Percentiles rank a stretch among this genome's conserved stretches.
phyloP scores from a whole-genome alignment of 2,888 invertebrate species.

The Erebia palarica region DNA sequence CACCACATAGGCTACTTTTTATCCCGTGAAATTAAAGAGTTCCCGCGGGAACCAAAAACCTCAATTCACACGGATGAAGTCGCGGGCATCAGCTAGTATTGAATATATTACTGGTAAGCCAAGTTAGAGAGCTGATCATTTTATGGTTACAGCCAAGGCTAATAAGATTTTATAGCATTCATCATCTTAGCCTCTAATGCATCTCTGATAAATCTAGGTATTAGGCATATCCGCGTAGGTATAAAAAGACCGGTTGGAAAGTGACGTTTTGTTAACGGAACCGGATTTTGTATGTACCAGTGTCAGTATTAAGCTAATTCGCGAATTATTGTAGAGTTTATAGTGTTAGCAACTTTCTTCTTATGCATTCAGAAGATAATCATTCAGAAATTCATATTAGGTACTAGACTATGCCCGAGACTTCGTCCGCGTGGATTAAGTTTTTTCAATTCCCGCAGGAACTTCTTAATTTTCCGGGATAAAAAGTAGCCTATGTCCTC shows the following conservation, averaged over 20 bases:
- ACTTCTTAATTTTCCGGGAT: too few relatives aligned
- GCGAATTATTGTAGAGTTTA: constrained; percentile 30
- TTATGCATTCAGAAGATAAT: constrained; percentile 9
- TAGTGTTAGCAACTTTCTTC: constrained; percentile 26
- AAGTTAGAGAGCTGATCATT: neutral
- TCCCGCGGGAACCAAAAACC: too few relatives aligned
- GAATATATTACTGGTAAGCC: neutral
- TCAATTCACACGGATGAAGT: too few relatives aligned
- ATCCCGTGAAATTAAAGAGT: too few relatives aligned
- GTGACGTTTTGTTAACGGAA: constrained; percentile 69
- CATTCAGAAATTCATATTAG: neutral
- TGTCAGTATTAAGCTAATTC: constrained; percentile 45
- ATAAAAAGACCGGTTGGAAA: constrained; percentile 68
- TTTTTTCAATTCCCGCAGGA: too few relatives aligned
- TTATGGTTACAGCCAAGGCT: neutral
- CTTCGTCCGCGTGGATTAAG: too few relatives aligned
- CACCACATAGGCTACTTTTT: too few relatives aligned
- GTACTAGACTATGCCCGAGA: too few relatives aligned
- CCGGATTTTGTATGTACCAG: constrained; percentile 56
- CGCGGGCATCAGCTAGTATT: neutral
- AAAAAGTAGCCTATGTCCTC: too few relatives aligned
- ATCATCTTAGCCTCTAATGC: constrained; percentile 1
- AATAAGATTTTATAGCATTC: constrained; percentile 1
- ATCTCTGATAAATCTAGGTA: constrained; percentile 29
- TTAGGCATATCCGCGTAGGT: constrained; percentile 44